These are phyloP conservation scores for Graphium colonna DNA, from an alignment of 2,888 invertebrate species.

Conservation along the genomic window DNA sequence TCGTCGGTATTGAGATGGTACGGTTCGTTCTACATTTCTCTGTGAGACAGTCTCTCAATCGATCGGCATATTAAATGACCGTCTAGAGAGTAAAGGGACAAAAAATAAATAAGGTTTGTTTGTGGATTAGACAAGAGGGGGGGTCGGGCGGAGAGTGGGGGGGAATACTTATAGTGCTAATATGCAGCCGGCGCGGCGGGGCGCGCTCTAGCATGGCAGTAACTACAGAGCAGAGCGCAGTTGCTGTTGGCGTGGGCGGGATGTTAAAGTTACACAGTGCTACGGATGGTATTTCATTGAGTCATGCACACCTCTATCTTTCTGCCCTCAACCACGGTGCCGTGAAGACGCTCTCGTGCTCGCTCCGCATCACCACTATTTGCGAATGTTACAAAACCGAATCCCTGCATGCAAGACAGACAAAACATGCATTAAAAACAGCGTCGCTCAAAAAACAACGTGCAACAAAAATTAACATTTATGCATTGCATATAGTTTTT, in stretches of 20 bases:
- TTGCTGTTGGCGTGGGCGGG: conserved; percentile 79
- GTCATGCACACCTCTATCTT: conserved; percentile 99
- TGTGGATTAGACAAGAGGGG: conserved; percentile 67
- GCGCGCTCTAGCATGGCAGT: conserved; percentile 72
- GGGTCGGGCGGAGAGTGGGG: conserved; percentile 30
- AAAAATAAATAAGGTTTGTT: conserved; percentile 81
- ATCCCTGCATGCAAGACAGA: conserved; percentile 99
- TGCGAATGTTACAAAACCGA: conserved; percentile 99
- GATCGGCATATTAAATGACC: conserved; percentile 83
- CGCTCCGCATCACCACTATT: conserved; percentile 99
- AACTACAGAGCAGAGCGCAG: conserved; percentile 80
- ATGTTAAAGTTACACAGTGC: conserved; percentile 84
- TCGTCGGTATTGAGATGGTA: conserved; percentile 73
- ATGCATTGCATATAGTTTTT: conserved; percentile 80
- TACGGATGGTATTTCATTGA: conserved; percentile 82
- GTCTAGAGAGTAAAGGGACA: conserved; percentile 84
- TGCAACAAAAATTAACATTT: conserved; percentile 86
- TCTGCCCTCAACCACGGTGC: conserved; percentile 99
- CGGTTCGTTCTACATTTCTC: conserved; percentile 79
- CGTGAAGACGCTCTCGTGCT: conserved; percentile 99
- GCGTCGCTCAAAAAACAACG: conserved; percentile 89
- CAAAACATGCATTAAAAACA: conserved; percentile 95
- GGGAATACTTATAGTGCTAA: conserved; percentile 67
- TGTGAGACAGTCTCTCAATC: conserved; percentile 79
- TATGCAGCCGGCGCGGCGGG: conserved; percentile 41